Evolutionary conservation across 2,113 vertebrate genomes (phyloP).

Genomic region (Egretta garzetta): DNA sequence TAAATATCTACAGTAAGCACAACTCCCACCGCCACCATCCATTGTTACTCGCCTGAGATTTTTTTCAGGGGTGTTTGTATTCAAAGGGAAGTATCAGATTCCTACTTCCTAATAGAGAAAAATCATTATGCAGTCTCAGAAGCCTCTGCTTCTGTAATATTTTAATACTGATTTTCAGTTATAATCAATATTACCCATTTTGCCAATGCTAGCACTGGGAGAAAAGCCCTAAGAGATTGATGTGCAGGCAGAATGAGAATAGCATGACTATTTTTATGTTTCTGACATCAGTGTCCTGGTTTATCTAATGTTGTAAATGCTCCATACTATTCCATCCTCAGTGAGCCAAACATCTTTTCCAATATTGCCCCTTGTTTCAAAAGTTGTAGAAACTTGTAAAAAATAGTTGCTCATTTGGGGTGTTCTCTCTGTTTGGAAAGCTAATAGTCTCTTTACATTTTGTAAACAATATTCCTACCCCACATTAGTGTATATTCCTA

Average conservation of each 20-base stretch:
- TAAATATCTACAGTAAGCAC: neutral
- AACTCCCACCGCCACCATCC: neutral
- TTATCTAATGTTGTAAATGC: slow-evolving; percentile 3
- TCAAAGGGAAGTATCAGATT: neutral
- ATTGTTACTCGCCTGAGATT: neutral
- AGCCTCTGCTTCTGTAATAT: neutral
- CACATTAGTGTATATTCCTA: neutral
- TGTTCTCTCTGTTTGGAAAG: neutral
- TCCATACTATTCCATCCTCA: neutral
- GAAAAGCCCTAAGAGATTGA: neutral
- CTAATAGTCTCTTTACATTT: neutral
- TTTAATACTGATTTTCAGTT: neutral
- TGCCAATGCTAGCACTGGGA: neutral
- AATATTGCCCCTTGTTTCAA: neutral
- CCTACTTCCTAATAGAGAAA: neutral
- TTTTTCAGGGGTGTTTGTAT: neutral
- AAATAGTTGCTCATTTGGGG: neutral
- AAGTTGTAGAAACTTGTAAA: neutral
- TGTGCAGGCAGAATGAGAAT: neutral
- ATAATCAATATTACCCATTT: neutral
- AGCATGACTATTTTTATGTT: slow-evolving; percentile 7
- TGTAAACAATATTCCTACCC: neutral
- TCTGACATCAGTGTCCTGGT: slow-evolving; percentile 12
- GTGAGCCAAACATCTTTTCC: neutral
- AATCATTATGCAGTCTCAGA: neutral